phyloP scores from a whole-genome alignment of 2,797 vertebrate species.

The Sparidentex hasta region DNA sequence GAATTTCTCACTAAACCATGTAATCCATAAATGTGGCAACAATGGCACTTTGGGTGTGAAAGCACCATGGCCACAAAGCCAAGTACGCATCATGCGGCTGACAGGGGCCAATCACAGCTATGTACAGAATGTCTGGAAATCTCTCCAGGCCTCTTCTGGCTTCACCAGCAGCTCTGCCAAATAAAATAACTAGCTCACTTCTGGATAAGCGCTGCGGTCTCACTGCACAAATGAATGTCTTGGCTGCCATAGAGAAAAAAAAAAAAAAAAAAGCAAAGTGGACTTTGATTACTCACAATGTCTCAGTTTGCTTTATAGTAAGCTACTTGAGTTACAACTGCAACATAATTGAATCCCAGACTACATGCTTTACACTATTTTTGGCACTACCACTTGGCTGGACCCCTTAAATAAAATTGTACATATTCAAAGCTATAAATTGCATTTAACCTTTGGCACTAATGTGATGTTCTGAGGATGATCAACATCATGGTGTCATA shows the following conservation, averaged over 20 bases:
- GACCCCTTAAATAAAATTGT: background rate
- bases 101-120: slow-evolving; percentile 33
- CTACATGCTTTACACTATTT: slow-evolving; percentile 14
- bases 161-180: slow-evolving; percentile 47
- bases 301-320: slow-evolving; percentile 37
- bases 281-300: slow-evolving; percentile 25
- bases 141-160: slow-evolving; percentile 17
- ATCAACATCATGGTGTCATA: background rate
- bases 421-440: background rate
- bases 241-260: slow-evolving; percentile 4
- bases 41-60: slow-evolving; percentile 37
- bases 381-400: background rate
- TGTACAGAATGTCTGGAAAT: slow-evolving; percentile 53
- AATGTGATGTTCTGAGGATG: background rate
- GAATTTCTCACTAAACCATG: slow-evolving; percentile 13
- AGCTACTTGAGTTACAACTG: slow-evolving; percentile 8
- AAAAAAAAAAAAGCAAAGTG: too few species aligned
- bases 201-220: slow-evolving; percentile 28
- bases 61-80: background rate
- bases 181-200: slow-evolving; percentile 52
- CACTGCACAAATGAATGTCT: slow-evolving; percentile 25
- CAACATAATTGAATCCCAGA: slow-evolving; percentile 7
- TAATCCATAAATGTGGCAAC: slow-evolving; percentile 20
- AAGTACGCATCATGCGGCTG: slow-evolving; percentile 34
- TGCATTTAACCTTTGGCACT: background rate